phyloP scores from a whole-genome alignment of 2,797 vertebrate genomes.

The Apodemus agrarius region DNA sequence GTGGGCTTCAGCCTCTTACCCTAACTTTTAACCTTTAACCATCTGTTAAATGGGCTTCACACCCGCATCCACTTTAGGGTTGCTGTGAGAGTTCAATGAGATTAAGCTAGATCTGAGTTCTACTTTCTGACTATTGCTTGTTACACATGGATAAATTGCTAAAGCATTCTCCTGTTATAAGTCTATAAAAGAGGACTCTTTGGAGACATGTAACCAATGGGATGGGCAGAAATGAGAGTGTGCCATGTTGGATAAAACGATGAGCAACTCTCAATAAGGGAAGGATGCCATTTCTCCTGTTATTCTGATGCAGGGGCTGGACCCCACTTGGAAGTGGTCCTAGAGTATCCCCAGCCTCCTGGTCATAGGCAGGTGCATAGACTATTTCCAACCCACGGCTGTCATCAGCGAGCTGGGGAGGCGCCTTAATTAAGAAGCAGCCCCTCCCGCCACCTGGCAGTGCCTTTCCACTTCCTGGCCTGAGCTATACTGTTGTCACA shows the following conservation, averaged over 20 bases:
- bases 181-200: not conserved
- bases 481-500: slow-evolving; percentile 64
- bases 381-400: slow-evolving; percentile 66
- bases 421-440: slow-evolving; percentile 74
- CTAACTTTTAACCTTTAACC: not conserved
- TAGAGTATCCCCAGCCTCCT: not conserved
- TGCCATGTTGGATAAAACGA: not conserved
- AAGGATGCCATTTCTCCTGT: not conserved
- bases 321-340: not conserved
- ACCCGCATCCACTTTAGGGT: not conserved
- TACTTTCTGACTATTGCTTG: not conserved
- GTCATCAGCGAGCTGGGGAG: slow-evolving; percentile 38
- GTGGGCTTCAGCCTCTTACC: not conserved
- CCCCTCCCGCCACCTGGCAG: slow-evolving; percentile 58
- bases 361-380: slow-evolving; percentile 47
- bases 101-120: not conserved
- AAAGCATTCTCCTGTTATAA: not conserved
- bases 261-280: not conserved
- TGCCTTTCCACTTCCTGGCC: slow-evolving; percentile 68
- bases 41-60: not conserved
- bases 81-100: not conserved
- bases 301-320: not conserved
- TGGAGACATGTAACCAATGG: not conserved
- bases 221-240: not conserved
- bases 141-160: not conserved